Conservation (phyloP, 1,140 invertebrate genomes). For the Brachionus rubens region DNA sequence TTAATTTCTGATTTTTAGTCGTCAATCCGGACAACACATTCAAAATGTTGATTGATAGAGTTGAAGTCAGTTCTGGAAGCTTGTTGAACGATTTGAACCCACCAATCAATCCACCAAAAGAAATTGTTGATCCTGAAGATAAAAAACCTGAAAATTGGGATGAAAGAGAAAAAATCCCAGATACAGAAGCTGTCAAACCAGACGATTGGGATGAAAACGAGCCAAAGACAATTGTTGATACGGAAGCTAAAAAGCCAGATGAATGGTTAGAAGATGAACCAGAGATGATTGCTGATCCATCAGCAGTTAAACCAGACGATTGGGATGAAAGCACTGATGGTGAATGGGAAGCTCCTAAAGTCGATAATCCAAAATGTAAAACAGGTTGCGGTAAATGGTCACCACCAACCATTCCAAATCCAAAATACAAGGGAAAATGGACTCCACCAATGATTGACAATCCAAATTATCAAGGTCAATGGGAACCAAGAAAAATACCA, state of each 20-base stretch:
- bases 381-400: conserved; percentile 88
- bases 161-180: conserved; percentile 76
- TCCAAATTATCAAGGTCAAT: conserved; percentile 89
- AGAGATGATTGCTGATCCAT: conserved; percentile 79
- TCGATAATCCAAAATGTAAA: conserved; percentile 78
- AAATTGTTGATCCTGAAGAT: conserved; percentile 91
- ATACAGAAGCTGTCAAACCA: conserved; percentile 39
- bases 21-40: conserved; percentile 80
- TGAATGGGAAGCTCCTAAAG: conserved; percentile 89
- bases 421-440: conserved; percentile 76
- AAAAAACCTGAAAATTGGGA: conserved; percentile 90
- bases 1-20: no score
- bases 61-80: conserved; percentile 75
- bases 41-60: conserved; percentile 68
- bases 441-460: conserved; percentile 82
- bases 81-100: conserved; percentile 82
- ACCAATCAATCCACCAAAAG: conserved; percentile 85
- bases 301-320: conserved; percentile 80
- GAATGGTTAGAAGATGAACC: conserved; percentile 78
- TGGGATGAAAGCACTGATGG: conserved; percentile 99
- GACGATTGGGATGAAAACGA: conserved; percentile 57
- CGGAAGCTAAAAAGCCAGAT: conserved; percentile 55
- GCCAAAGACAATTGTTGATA: conserved; percentile 57
- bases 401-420: conserved; percentile 80
- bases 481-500: conserved; percentile 76